phyloP scores from a whole-genome alignment of 2,888 invertebrate species.

The Polymixis flavicincta region DNA sequence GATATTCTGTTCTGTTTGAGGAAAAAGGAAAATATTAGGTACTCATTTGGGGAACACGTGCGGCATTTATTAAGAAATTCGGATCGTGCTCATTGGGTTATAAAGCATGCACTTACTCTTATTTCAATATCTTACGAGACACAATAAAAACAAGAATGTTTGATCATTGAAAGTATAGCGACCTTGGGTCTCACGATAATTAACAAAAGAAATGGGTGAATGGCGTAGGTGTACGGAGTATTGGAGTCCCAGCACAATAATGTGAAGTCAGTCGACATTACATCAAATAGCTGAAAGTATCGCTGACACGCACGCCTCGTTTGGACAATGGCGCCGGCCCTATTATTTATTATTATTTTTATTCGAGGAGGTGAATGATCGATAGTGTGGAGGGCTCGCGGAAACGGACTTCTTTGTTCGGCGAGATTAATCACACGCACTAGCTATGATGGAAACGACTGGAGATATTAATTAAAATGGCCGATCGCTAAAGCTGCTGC shows the following conservation, averaged over 20 bases:
- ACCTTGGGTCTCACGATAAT: constrained; percentile 70
- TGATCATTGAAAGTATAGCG: constrained; percentile 53
- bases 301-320: constrained; percentile 84
- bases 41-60: constrained; percentile 3
- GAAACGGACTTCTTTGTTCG: constrained; percentile 87
- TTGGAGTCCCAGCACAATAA: constrained; percentile 61
- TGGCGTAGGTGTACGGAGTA: constrained; percentile 52
- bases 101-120: constrained; percentile 2
- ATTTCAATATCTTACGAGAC: constrained; percentile 43
- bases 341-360: constrained; percentile 90
- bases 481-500: constrained; percentile 71
- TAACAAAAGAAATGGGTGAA: constrained; percentile 66
- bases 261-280: constrained; percentile 72
- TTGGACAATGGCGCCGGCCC: constrained; percentile 85
- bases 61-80: constrained; percentile 1
- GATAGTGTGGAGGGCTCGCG: constrained; percentile 84
- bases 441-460: constrained; percentile 81
- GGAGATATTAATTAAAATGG: constrained; percentile 85
- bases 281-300: constrained; percentile 78
- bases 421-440: constrained; percentile 87
- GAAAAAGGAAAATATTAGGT: constrained; percentile 37
- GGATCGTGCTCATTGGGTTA: background rate
- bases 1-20: constrained; percentile 31
- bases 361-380: constrained; percentile 88
- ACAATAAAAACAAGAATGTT: constrained; percentile 62